These are phyloP conservation scores for Spisula subtruncata DNA, from an alignment of 2,888 invertebrate species.

Conservation along the genomic window DNA sequence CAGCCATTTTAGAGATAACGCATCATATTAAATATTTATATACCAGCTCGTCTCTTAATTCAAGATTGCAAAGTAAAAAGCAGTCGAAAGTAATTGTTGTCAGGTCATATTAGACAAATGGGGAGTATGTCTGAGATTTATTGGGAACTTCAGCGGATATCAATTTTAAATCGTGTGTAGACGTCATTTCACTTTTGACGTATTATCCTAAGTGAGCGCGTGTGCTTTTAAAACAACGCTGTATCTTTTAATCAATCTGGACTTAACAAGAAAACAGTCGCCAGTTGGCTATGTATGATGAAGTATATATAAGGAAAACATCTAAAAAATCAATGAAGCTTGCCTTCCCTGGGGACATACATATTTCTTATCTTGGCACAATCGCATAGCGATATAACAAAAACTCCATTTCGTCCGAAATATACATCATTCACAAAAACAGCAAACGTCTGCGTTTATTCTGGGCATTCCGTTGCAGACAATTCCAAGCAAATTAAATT, in stretches of 20 bases:
- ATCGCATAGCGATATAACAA: neutral
- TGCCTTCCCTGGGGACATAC: neutral
- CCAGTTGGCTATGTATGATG: neutral
- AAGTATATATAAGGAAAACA: neutral
- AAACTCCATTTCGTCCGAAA: neutral
- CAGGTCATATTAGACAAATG: slow-evolving; percentile 1
- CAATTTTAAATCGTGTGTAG: slow-evolving; percentile 5
- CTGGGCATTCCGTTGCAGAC: neutral
- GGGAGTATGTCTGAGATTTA: slow-evolving; percentile 10
- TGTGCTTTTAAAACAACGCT: neutral
- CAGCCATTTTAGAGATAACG: slow-evolving; percentile 2
- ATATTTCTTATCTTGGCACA: slow-evolving; percentile 14
- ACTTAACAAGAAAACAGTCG: neutral
- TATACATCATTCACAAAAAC: neutral
- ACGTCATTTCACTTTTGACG: slow-evolving; percentile 7
- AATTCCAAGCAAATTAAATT: neutral
- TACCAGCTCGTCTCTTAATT: slow-evolving; percentile 11
- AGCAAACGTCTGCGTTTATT: slow-evolving; percentile 22
- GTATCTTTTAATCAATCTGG: neutral
- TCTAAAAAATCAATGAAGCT: slow-evolving; percentile 5
- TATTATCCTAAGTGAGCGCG: neutral
- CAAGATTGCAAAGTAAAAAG: neutral
- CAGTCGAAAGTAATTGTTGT: slow-evolving; percentile 9
- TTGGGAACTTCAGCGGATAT: neutral
- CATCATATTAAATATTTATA: slow-evolving; percentile 31